These are phyloP conservation scores for Parnassius apollo DNA, from an alignment of 2,888 invertebrate species.

Conservation along the genomic window DNA sequence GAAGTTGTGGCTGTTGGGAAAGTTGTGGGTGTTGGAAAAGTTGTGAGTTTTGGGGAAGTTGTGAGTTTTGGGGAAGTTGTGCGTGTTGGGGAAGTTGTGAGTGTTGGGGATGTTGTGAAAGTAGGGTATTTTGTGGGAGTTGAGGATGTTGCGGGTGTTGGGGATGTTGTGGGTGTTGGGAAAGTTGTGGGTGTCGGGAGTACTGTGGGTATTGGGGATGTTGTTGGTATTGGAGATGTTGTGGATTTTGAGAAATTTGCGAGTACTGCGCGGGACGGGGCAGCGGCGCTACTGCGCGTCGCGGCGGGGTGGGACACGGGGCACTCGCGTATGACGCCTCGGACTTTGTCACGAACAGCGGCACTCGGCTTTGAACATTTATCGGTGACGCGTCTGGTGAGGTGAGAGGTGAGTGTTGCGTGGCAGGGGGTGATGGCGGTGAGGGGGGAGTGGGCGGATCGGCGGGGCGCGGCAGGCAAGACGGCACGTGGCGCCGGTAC, in stretches of 20 bases:
- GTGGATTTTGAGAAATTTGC: slow-evolving; percentile 11
- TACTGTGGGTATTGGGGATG: slow-evolving; percentile 1
- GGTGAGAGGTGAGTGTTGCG: slow-evolving; percentile 9
- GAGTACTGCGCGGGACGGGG: slow-evolving; percentile 10
- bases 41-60: no score
- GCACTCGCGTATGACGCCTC: no score
- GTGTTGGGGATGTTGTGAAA: neutral
- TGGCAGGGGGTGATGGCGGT: slow-evolving; percentile 20
- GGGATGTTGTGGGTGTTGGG: neutral
- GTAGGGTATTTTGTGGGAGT: neutral
- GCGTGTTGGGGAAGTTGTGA: no score
- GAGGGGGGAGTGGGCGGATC: slow-evolving; percentile 19
- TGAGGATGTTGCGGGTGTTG: neutral
- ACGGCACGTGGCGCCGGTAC: slow-evolving; percentile 65
- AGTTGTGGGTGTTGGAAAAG: no score
- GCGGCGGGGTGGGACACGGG: neutral
- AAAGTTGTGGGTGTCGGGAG: slow-evolving; percentile 2
- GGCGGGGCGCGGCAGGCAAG: slow-evolving; percentile 36
- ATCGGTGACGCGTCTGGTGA: neutral
- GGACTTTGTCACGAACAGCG: no score
- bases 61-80: no score
- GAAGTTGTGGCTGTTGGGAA: no score
- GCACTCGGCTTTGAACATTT: neutral
- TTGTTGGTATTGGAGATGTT: slow-evolving; percentile 6
- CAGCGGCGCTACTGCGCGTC: neutral